These are phyloP conservation scores for Drosophila sucinea DNA, from an alignment of 1,140 invertebrate species.

Conservation along the genomic window DNA sequence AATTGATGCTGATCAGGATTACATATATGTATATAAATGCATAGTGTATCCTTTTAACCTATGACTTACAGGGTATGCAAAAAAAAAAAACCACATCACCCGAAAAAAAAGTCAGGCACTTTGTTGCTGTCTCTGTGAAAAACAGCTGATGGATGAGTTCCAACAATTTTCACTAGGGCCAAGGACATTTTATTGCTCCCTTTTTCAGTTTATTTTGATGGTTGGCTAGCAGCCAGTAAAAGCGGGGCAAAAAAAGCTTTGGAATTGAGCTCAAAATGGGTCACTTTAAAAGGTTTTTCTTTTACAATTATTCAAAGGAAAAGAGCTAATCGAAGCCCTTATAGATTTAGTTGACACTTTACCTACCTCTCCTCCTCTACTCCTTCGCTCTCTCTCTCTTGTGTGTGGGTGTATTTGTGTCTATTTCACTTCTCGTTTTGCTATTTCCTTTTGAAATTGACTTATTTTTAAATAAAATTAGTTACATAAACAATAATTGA, in stretches of 20 bases:
- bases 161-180: conserved; percentile 54
- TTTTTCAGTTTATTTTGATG: conserved; percentile 20
- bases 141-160: conserved; percentile 56
- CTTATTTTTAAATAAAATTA: conserved; percentile 74
- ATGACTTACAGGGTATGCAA: conserved; percentile 11
- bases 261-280: conserved; percentile 42
- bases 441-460: conserved; percentile 37
- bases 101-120: conserved; percentile 33
- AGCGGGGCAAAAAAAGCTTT: conserved; percentile 19
- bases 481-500: conserved; percentile 75
- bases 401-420: background rate
- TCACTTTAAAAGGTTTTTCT: conserved; percentile 31
- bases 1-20: too few relatives aligned
- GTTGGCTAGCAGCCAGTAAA: conserved; percentile 33
- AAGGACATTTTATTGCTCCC: conserved; percentile 48
- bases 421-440: conserved; percentile 5
- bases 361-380: background rate
- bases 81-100: conserved; percentile 7
- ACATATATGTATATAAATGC: too few relatives aligned
- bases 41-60: background rate
- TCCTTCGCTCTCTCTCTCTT: background rate
- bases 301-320: background rate
- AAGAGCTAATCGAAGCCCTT: background rate
- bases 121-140: conserved; percentile 49
- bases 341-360: conserved; percentile 4